Evolutionary conservation across 2,888 invertebrate species (phyloP), one percentile per base, ranked within the genome.

Genomic region (Cataglyphis livida): DNA sequence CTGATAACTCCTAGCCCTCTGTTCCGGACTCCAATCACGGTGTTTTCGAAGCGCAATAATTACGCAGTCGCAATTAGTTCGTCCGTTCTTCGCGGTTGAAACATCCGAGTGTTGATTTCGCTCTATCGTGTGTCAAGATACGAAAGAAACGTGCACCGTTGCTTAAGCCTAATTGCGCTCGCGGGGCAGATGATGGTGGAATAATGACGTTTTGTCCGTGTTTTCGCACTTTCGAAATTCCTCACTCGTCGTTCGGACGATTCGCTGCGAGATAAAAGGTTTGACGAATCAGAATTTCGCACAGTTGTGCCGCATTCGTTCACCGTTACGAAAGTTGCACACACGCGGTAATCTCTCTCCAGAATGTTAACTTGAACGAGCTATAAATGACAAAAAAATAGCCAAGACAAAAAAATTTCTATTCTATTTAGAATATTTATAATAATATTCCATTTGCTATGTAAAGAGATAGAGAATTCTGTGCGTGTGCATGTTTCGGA

Each of bases 41-140:
- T 51, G 51, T 68, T 82, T 84, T 51, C 75, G 51, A 79, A 68
- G 54, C 28, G 54, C 59, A 78, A 82, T 82, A 88, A 88, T 89
- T 88, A 88, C 70, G 35, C 41, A 66, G 41, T 79, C 62, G 84
- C 78, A 88, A 88, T 87, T 88, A 87, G 85, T 82, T 83, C 87
- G 57, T 21, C 71, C 71, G 28, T 21, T 54, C 21, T 10, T 10
- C 15, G 41, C 61, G 48, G 68, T 28, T 12, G 70, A 28, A 64
- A 68, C 84, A 38, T 25, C n/a, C 41, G 66, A 51, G 51, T 51
- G 38, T 64, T 38, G 81, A 71, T 86, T 84, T 81, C 70, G 38
- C 71, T 59, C 35, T 59, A 88, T 88, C 61, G 83, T 81, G 21
- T 59, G 51, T 62, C 78, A 21, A 44, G 25, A 38, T 32, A 35